Conservation (phyloP, 1,140 invertebrate species). For the Tyrophagus putrescentiae region DNA sequence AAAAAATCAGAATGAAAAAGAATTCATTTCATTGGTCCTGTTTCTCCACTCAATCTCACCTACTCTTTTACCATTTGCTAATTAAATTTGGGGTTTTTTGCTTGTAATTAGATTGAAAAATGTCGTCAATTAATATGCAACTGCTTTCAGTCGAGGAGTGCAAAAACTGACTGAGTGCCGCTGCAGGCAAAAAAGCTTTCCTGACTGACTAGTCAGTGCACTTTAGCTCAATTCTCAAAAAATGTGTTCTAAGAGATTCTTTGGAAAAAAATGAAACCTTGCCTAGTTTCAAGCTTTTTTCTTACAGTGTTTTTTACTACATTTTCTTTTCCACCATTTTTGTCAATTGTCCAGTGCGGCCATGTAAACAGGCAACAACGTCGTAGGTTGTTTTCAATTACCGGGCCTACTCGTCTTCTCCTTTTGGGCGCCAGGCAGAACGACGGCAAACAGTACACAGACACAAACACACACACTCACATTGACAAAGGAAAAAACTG, state of each 20-base stretch:
- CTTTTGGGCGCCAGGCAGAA: background rate
- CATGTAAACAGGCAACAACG: conserved; percentile 15
- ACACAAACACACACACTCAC: background rate
- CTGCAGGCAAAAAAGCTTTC: too few species aligned
- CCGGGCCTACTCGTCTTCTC: background rate
- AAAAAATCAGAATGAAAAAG: too few species aligned
- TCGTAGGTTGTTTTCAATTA: conserved; percentile 15
- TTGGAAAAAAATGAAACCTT: too few species aligned
- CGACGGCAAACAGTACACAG: background rate
- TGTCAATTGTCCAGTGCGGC: background rate
- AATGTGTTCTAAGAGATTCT: too few species aligned
- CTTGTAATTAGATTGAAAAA: background rate
- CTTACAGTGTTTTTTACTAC: too few species aligned
- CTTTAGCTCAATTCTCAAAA: too few species aligned
- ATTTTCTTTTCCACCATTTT: background rate
- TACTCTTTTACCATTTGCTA: background rate
- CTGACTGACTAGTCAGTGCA: too few species aligned
- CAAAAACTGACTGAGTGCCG: too few species aligned
- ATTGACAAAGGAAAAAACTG: too few species aligned
- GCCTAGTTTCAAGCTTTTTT: too few species aligned
- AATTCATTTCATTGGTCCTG: too few species aligned
- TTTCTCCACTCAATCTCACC: background rate
- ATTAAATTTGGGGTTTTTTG: background rate
- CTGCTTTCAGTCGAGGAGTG: too few species aligned
- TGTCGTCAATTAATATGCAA: conserved; percentile 11